These are phyloP conservation scores for Brassicogethes aeneus DNA, from an alignment of 2,888 invertebrate genomes.

Conservation along the genomic window DNA sequence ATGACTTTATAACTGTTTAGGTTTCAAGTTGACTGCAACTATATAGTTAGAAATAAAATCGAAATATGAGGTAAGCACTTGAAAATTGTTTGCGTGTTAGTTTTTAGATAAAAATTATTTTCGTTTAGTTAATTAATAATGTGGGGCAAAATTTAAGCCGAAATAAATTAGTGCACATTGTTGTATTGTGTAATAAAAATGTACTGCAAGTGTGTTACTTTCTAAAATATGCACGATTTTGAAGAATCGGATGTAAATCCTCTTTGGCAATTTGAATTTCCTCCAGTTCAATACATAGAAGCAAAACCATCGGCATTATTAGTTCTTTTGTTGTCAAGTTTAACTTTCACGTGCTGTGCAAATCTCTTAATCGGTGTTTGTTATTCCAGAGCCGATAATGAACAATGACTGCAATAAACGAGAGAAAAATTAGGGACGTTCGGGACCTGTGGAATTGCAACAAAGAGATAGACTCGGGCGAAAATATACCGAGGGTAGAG, in stretches of 20 bases:
- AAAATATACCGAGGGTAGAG: conserved; percentile 37
- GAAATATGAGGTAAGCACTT: conserved; percentile 20
- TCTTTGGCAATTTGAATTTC: conserved; percentile 21
- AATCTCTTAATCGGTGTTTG: not conserved
- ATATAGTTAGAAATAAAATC: conserved; percentile 12
- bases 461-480: conserved; percentile 14
- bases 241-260: conserved; percentile 21
- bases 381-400: conserved; percentile 24
- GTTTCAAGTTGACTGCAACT: conserved; percentile 6
- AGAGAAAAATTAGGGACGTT: conserved; percentile 67
- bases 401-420: conserved; percentile 52
- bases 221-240: conserved; percentile 23
- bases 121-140: too few relatives aligned
- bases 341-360: not conserved
- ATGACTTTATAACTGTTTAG: conserved; percentile 24
- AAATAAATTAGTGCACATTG: not conserved
- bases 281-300: conserved; percentile 15
- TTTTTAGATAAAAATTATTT: too few relatives aligned
- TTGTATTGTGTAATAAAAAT: not conserved
- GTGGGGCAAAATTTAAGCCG: conserved; percentile 1
- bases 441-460: conserved; percentile 47
- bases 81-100: conserved; percentile 6
- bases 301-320: conserved; percentile 8
- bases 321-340: conserved; percentile 15
- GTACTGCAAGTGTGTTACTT: conserved; percentile 9